Conservation (phyloP, 2,113 vertebrate genomes). For the Microcebus murinus region DNA sequence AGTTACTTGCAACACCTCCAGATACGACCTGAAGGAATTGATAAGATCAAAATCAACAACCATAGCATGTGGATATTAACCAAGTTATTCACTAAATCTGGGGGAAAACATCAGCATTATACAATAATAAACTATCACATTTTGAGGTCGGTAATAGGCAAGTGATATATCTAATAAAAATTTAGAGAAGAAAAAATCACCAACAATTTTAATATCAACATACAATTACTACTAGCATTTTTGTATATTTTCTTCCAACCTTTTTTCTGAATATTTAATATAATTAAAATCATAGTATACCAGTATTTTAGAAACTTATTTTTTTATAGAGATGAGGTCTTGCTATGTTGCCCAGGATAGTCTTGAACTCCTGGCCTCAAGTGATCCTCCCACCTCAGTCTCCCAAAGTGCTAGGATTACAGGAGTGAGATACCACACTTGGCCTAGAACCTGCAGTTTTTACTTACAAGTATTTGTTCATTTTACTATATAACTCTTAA, state of each 20-base stretch:
- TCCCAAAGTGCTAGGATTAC: too few species aligned
- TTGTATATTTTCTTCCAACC: not conserved
- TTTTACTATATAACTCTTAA: slow-evolving; percentile 6
- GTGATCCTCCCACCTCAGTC: too few species aligned
- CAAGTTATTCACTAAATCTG: not conserved
- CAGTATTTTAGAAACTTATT: not conserved
- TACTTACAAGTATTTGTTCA: not conserved
- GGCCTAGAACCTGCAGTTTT: not conserved
- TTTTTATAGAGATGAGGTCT: not conserved
- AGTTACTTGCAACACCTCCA: slow-evolving; percentile 97
- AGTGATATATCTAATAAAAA: not conserved
- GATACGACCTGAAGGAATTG: slow-evolving; percentile 89
- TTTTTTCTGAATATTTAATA: not conserved
- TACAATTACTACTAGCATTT: not conserved
- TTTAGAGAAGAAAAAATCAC: not conserved
- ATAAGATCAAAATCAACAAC: not conserved
- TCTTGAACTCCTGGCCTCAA: too few species aligned
- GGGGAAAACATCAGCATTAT: not conserved
- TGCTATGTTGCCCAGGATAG: too few species aligned
- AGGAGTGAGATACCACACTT: too few species aligned
- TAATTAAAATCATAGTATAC: not conserved
- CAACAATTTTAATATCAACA: not conserved
- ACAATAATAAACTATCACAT: not conserved
- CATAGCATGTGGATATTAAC: not conserved
- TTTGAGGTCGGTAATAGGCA: not conserved